Base-by-base conservation (phyloP, 1,140 invertebrate species). In the Condylostylus longicornis region DNA sequence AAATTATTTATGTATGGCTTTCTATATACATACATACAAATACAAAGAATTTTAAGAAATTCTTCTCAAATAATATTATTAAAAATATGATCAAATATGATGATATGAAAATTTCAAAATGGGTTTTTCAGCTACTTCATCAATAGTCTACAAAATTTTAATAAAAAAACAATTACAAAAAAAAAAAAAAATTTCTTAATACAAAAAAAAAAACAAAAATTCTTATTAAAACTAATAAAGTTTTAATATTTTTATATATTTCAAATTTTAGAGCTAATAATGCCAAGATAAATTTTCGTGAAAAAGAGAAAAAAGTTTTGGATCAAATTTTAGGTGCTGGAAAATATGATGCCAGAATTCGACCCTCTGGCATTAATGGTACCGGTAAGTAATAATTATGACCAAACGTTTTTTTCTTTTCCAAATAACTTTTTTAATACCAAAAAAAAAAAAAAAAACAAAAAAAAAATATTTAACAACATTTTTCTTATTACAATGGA, bases 221-320 rank as follows among this genome's bases (percentile, higher is more conserved):
- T 17, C 14, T 31, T 31, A 7, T 17, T 27, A 37, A 23, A 5
- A 37, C 12, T 37, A 18, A 22, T 38, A 20, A 18, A 23, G 21
- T 31, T 38, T 23, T 21, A 15, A 31, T 10, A 22, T 31, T 37
- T 27, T 27, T 25, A 15, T 14, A 6, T 17, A 27, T 41, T 13
- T 20, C 17, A 20, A 15, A 53, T 53, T 50, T 55, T 61, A 74
- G 70, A 65, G 70, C 71, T 63, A 72, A 70, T 54, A 68, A 68
- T 59, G 66, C 66, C 48, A 80, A 79, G 64, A 75, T 80, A 58
- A 89, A 88, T 69, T 89, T 82, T 65, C 73, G 87, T 47, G 83
- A 88, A 70, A 90, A 85, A 64, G 87, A 93, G 68, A 91, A 93
- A 63, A 77, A 87, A 65, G 84, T 93, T 49, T 67, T 94, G 62